Base-by-base conservation (phyloP, 2,797 vertebrate genomes). In the Acipenser transmontanus region DNA sequence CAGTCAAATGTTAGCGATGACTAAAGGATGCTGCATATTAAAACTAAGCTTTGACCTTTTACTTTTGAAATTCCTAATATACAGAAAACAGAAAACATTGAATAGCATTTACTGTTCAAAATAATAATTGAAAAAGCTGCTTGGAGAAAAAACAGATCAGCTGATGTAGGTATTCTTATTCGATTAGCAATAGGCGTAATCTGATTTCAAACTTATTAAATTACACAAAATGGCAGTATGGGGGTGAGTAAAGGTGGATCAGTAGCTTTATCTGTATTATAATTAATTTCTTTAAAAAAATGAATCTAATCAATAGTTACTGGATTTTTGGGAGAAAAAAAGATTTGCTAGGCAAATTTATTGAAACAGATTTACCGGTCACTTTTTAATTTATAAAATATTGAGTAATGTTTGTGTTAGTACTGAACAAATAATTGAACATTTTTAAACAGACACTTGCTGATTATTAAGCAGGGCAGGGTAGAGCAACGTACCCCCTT, bases 111-210 rank as follows among this genome's bases (percentile, higher is more conserved):
- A 49, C 47, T 50, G 49, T 70, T 52, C 65, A 67, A 49, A 17
- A 62, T 62, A 77, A 76, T 69, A 73, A 76, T 68, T 67, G 7
- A 64, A 54, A 50, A 66, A 68, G 65, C 64, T 66, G 49, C 65
- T n/a, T 64, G 71, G 71, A 80, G 61, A 69, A 67, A 69, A 71
- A 63, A 64, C 78, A 80, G 75, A 74, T 62, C 49, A 63, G 51
- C 59, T 47, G 54, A 51, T 50, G 59, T 62, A 49, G 50, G 47
- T 63, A 57, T 57, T 57, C 65, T 74, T 76, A 50, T 50, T 59
- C 8, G 59, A 61, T 63, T 66, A 66, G 50, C 67, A 72, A 74
- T 66, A 65, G 54, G 62, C 61, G 63, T 49, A 70, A 71, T 56
- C 14, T 47, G 67, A 77, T 73, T 72, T 70, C 49, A 10, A 65